phyloP scores from a whole-genome alignment of 1,140 invertebrate species.

The Drosophila kanapiae region DNA sequence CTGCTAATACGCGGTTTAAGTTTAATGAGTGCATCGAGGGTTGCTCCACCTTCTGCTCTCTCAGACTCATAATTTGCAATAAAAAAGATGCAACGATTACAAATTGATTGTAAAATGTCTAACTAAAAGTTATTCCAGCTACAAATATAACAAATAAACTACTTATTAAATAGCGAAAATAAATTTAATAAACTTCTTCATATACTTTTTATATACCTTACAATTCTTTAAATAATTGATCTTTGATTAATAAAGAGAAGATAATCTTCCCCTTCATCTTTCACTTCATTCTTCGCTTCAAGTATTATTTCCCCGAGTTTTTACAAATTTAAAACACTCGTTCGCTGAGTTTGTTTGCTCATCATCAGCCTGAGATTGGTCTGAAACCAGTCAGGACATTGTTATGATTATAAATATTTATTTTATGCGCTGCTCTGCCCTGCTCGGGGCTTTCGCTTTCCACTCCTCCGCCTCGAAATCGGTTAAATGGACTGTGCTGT shows the following conservation, averaged over 20 bases:
- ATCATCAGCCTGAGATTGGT: slow-evolving; percentile 50
- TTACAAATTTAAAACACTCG: background rate
- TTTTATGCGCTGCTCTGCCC: slow-evolving; percentile 57
- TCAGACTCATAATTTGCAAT: background rate
- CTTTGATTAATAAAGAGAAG: background rate
- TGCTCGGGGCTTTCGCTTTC: slow-evolving; percentile 30
- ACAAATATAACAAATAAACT: accelerated
- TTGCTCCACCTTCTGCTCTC: slow-evolving; percentile 10
- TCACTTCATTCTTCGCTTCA: background rate
- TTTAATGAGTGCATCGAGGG: slow-evolving; percentile 62
- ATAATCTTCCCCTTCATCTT: background rate
- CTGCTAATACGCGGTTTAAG: slow-evolving; percentile 79
- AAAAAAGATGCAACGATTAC: background rate
- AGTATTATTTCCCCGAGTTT: background rate
- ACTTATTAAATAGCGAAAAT: background rate
- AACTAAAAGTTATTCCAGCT: background rate
- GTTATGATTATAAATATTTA: slow-evolving; percentile 79
- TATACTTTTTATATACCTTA: no score
- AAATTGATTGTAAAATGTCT: no score
- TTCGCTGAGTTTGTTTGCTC: slow-evolving; percentile 21
- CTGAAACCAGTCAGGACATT: slow-evolving; percentile 56
- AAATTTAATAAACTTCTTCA: background rate
- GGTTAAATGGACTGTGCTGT: slow-evolving; percentile 81
- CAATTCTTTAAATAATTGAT: background rate
- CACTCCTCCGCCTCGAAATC: slow-evolving; percentile 50